Conservation (phyloP, 2,113 vertebrate species). For the Proterorhinus semilunaris region DNA sequence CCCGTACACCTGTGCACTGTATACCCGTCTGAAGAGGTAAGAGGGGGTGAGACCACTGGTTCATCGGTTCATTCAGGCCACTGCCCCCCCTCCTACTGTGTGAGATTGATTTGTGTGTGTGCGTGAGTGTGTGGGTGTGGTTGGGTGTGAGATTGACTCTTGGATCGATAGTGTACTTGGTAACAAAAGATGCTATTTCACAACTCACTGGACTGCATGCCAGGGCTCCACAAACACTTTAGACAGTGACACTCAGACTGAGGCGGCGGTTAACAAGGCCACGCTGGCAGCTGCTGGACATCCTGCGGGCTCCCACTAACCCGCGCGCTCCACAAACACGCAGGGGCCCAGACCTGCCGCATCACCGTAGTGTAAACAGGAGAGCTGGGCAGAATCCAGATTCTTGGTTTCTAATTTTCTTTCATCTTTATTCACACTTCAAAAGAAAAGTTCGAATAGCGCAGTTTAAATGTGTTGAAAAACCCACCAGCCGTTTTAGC, state of each 20-base stretch:
- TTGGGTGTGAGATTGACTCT: conserved; percentile 71
- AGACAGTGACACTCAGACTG: conserved; percentile 47
- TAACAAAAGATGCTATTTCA: conserved; percentile 96
- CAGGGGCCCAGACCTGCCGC: not conserved
- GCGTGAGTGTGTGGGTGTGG: conserved; percentile 44
- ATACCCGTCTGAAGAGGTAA: conserved; percentile 1
- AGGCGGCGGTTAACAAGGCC: conserved; percentile 91
- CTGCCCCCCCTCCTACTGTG: conserved; percentile 19
- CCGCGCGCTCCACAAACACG: conserved; percentile 48
- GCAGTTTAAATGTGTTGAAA: no score
- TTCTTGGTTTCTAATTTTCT: not conserved
- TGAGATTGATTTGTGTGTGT: conserved; percentile 37
- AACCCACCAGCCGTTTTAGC: no score
- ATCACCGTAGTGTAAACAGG: not conserved
- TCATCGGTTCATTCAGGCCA: conserved; percentile 37
- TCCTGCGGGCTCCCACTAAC: conserved; percentile 70
- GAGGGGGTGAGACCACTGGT: conserved; percentile 29
- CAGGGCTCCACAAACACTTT: conserved; percentile 35
- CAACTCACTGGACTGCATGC: conserved; percentile 88
- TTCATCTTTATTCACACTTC: not conserved
- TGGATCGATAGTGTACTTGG: conserved; percentile 93
- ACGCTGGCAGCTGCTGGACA: conserved; percentile 82
- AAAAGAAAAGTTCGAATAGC: no score
- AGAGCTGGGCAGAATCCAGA: not conserved
- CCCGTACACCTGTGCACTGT: conserved; percentile 1